These are phyloP conservation scores for Falco columbarius DNA, from an alignment of 2,797 vertebrate genomes.

Conservation along the genomic window DNA sequence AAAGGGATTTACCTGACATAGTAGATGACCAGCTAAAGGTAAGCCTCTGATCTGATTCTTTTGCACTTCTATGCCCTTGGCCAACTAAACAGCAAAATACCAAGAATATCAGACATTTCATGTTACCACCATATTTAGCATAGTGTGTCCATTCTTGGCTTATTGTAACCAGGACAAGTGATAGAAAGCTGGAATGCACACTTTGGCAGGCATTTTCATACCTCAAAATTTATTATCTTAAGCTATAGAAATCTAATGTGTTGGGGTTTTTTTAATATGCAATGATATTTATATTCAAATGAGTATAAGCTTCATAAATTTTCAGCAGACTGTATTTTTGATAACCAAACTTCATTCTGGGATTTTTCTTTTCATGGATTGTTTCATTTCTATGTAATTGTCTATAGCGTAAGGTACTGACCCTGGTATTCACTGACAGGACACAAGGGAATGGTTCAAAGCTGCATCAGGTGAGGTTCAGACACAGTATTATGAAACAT, in stretches of 20 bases:
- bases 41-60: not conserved
- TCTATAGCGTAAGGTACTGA: not conserved
- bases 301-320: not conserved
- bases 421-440: not conserved
- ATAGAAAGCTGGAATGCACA: not conserved
- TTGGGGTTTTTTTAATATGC: not conserved
- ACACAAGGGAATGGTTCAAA: not conserved
- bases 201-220: not conserved
- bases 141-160: not conserved
- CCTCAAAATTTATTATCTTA: not conserved
- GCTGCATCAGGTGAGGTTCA: not conserved
- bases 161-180: not conserved
- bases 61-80: not conserved
- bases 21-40: not conserved
- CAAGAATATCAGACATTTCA: not conserved
- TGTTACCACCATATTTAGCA: not conserved
- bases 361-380: not conserved
- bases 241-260: not conserved
- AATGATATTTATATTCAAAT: not conserved
- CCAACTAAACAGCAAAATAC: not conserved
- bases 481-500: not conserved
- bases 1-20: not conserved
- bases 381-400: not conserved
- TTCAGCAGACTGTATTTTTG: not conserved
- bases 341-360: not conserved